A percentile compares a stretch with the other conserved stretches of the same genome.
Evolutionary conservation across 2,113 vertebrate genomes (phyloP).

Genomic region (Microtus pennsylvanicus): DNA sequence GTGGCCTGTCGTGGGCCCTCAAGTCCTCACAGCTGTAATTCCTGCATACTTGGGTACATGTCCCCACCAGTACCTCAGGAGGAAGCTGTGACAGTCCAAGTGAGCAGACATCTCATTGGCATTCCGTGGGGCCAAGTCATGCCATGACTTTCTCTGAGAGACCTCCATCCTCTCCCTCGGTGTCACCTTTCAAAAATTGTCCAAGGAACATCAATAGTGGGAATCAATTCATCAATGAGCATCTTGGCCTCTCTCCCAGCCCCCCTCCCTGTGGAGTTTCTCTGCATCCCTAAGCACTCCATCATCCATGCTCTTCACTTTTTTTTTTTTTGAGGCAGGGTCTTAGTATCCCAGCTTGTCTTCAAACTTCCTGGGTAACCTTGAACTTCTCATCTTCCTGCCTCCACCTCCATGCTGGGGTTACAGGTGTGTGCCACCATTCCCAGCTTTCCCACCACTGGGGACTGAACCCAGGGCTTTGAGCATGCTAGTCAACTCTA

Average conservation of each 20-base stretch:
- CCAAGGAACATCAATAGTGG: slow-evolving; percentile 67
- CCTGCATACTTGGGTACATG: fast-evolving
- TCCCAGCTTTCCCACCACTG: too few species aligned
- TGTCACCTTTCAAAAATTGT: slow-evolving; percentile 54
- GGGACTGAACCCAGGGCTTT: background rate
- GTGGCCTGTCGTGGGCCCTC: background rate
- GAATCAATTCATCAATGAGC: slow-evolving; percentile 73
- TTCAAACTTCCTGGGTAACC: background rate
- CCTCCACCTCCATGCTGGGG: background rate
- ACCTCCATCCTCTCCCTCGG: background rate
- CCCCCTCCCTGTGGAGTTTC: background rate
- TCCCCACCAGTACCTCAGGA: background rate
- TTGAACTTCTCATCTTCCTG: background rate
- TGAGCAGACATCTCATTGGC: slow-evolving; percentile 33
- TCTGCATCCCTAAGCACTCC: slow-evolving; percentile 40
- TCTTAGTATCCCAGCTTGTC: background rate
- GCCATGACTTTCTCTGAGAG: slow-evolving; percentile 20
- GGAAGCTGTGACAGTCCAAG: background rate
- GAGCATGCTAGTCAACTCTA: background rate
- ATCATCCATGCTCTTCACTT: background rate
- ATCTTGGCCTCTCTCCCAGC: background rate
- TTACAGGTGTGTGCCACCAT: background rate
- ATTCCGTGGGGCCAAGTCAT: slow-evolving; percentile 1
- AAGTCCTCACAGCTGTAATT: background rate
- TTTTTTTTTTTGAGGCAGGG: background rate